Percentiles rank a stretch among this genome's conserved stretches.
phyloP scores from a whole-genome alignment of 2,888 invertebrate genomes.

The Physocephala rufipes region DNA sequence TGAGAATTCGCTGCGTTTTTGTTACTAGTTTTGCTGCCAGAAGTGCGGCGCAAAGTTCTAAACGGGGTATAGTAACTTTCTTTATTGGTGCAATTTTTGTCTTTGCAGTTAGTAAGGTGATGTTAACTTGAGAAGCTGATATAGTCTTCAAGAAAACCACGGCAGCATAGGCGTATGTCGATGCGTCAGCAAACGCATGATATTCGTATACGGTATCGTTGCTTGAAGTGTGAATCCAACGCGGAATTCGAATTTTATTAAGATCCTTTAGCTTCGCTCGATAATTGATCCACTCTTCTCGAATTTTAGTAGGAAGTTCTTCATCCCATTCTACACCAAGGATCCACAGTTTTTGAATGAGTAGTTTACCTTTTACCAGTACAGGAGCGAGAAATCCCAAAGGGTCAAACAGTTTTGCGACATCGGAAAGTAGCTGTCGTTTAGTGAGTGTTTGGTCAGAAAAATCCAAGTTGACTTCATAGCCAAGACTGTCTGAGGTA shows the following conservation, averaged over 20 bases:
- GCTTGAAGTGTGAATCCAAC: no score
- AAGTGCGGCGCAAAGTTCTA: slow-evolving; percentile 39
- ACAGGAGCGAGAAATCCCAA: slow-evolving; percentile 16
- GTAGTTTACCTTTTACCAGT: slow-evolving; percentile 30
- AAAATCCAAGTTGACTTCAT: not conserved
- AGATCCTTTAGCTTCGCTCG: no score
- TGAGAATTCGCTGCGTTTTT: slow-evolving; percentile 11
- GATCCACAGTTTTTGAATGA: slow-evolving; percentile 40
- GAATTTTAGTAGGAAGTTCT: not conserved
- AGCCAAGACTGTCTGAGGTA: not conserved
- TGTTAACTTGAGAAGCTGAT: not conserved
- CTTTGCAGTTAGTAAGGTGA: slow-evolving; percentile 33
- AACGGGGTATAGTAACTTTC: no score
- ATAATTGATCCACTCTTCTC: not conserved
- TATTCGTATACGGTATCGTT: no score
- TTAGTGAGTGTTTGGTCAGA: no score
- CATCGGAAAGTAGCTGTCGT: slow-evolving; percentile 37
- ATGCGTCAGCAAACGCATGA: slow-evolving; percentile 39
- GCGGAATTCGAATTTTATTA: no score
- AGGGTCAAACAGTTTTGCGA: slow-evolving; percentile 27
- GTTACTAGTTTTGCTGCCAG: slow-evolving; percentile 31
- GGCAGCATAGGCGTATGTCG: slow-evolving; percentile 37
- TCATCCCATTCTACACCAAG: slow-evolving; percentile 34
- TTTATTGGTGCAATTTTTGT: slow-evolving; percentile 36
- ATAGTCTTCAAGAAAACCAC: slow-evolving; percentile 22